phyloP scores from a whole-genome alignment of 2,888 invertebrate genomes.

The Noctua janthina region DNA sequence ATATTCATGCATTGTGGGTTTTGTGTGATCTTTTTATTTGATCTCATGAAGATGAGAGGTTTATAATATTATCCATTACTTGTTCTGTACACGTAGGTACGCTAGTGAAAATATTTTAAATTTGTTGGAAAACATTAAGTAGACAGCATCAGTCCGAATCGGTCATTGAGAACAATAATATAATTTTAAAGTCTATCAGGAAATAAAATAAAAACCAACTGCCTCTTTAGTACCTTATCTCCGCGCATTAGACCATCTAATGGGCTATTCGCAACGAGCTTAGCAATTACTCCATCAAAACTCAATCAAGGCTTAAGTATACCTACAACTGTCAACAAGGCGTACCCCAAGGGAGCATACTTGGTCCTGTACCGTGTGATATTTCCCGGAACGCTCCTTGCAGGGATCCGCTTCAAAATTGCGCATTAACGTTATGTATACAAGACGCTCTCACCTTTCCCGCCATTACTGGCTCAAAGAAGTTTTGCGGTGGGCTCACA shows the following conservation, averaged over 20 bases:
- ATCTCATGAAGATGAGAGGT: constrained; percentile 10
- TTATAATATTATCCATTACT: constrained; percentile 6
- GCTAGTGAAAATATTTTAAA: background rate
- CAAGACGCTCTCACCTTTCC: constrained; percentile 65
- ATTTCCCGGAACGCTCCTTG: constrained; percentile 28
- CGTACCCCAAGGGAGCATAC: constrained; percentile 30
- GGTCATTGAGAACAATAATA: constrained; percentile 28
- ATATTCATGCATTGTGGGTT: constrained; percentile 57
- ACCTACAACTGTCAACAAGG: constrained; percentile 36
- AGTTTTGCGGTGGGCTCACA: constrained; percentile 57
- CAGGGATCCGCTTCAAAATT: constrained; percentile 59
- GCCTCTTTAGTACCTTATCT: constrained; percentile 40
- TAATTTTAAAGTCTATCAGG: constrained; percentile 45
- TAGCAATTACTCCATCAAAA: constrained; percentile 54
- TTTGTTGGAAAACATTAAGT: background rate
- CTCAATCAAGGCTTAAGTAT: constrained; percentile 40
- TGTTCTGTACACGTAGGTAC: background rate
- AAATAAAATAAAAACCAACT: constrained; percentile 51
- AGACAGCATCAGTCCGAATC: background rate
- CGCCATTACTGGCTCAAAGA: constrained; percentile 54
- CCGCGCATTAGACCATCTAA: constrained; percentile 45
- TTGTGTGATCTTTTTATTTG: constrained; percentile 55
- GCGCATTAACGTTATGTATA: constrained; percentile 62
- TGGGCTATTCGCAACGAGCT: constrained; percentile 36
- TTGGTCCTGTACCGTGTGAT: constrained; percentile 33